Percentiles rank a stretch among this genome's conserved stretches.
These are phyloP conservation scores for Lycaon pictus DNA, from an alignment of 2,113 vertebrate genomes.

Conservation along the genomic window DNA sequence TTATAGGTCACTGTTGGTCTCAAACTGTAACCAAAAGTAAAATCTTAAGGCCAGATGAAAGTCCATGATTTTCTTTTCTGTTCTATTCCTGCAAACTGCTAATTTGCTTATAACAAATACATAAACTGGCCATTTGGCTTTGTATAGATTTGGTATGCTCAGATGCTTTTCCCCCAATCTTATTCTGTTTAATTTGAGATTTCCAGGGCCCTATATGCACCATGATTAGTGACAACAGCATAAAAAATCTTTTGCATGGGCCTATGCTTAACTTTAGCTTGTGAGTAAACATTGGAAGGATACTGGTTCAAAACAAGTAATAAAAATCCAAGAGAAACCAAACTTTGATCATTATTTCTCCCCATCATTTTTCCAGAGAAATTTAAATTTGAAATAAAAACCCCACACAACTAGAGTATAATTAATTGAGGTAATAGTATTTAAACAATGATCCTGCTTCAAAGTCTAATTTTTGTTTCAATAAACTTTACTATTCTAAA, in stretches of 20 bases:
- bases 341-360: slow-evolving; percentile 48
- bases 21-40: slow-evolving; percentile 20
- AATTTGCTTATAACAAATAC: slow-evolving; percentile 54
- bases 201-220: neutral
- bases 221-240: slow-evolving; percentile 20
- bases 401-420: neutral
- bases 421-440: slow-evolving; percentile 48
- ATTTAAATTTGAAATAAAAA: slow-evolving; percentile 53
- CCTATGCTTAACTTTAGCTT: slow-evolving; percentile 50
- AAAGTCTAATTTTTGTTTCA: slow-evolving; percentile 64
- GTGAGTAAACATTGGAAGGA: slow-evolving; percentile 37
- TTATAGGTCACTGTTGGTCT: neutral
- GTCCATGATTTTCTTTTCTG: neutral
- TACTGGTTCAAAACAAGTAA: slow-evolving; percentile 35
- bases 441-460: slow-evolving; percentile 30
- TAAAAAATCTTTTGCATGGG: slow-evolving; percentile 23
- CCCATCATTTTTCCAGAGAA: slow-evolving; percentile 49
- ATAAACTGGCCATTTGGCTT: slow-evolving; percentile 33
- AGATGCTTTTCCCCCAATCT: neutral
- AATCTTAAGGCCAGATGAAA: slow-evolving; percentile 38
- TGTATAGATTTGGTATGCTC: slow-evolving; percentile 32
- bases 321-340: slow-evolving; percentile 52
- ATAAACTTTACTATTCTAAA: slow-evolving; percentile 24
- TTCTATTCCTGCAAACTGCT: neutral
- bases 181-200: slow-evolving; percentile 52